These are phyloP conservation scores for Zoanthus sociatus DNA, from an alignment of 92 coral and sea anemone species.

Conservation along the genomic window DNA sequence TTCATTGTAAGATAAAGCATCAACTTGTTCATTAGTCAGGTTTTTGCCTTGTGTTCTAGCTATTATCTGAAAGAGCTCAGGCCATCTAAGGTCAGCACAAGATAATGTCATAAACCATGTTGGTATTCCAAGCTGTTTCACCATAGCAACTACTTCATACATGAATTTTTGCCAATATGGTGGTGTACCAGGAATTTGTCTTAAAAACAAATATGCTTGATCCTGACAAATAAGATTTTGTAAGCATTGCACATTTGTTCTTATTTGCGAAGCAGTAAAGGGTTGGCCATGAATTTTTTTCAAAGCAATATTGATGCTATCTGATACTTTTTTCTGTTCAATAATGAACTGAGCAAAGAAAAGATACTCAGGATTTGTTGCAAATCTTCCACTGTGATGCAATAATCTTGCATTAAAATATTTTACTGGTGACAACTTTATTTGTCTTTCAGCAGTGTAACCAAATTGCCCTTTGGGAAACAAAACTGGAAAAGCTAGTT, in stretches of 20 bases:
- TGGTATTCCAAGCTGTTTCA: conserved; percentile 34
- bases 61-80: neutral
- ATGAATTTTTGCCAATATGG: conserved; percentile 67
- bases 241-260: conserved; percentile 35
- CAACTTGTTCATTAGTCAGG: conserved; percentile 21
- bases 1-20: no score
- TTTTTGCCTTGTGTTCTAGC: no score
- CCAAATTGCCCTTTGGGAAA: conserved; percentile 9
- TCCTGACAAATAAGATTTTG: no score
- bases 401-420: no score
- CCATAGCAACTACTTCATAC: neutral
- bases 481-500: neutral
- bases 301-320: no score
- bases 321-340: no score
- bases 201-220: conserved; percentile 43
- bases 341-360: no score
- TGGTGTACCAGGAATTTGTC: conserved; percentile 65
- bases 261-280: conserved; percentile 68
- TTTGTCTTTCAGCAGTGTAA: conserved; percentile 4
- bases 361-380: no score
- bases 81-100: conserved; percentile 60
- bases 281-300: neutral
- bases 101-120: conserved; percentile 68
- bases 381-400: no score
- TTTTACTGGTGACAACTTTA: neutral